These are phyloP conservation scores for Torymus tubicola DNA, from an alignment of 2,888 invertebrate species.

Conservation along the genomic window DNA sequence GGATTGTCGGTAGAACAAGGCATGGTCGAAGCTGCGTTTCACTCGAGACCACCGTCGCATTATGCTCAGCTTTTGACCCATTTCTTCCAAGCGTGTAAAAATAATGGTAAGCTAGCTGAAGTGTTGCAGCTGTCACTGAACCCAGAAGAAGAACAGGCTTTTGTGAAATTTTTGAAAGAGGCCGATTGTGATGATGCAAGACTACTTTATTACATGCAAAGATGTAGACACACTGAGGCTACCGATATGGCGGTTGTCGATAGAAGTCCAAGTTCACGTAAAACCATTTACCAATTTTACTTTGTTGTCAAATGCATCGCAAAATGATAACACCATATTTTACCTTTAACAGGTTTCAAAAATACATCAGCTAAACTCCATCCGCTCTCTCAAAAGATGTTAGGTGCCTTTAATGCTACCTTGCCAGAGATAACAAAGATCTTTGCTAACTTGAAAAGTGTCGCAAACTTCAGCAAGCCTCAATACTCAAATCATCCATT, in stretches of 20 bases:
- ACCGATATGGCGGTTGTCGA: constrained; percentile 58
- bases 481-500: too few species aligned
- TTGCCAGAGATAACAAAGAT: constrained; percentile 69
- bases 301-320: too few species aligned
- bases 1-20: constrained; percentile 71
- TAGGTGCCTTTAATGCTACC: constrained; percentile 70
- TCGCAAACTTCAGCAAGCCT: not conserved
- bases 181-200: constrained; percentile 82
- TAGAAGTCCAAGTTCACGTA: constrained; percentile 32
- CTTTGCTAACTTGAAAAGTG: constrained; percentile 61
- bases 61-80: constrained; percentile 68
- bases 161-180: constrained; percentile 82
- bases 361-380: constrained; percentile 49
- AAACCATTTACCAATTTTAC: not conserved
- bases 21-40: constrained; percentile 72
- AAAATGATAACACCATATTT: too few species aligned
- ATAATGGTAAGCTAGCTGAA: constrained; percentile 67
- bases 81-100: constrained; percentile 71
- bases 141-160: constrained; percentile 82
- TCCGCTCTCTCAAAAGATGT: constrained; percentile 63
- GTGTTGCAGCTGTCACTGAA: constrained; percentile 82
- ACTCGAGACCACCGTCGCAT: constrained; percentile 69
- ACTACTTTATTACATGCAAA: constrained; percentile 84
- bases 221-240: constrained; percentile 76
- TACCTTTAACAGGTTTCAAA: constrained; percentile 4